These are phyloP conservation scores for Stomatorhinus ivindoensis DNA, from an alignment of 2,113 vertebrate genomes.

Conservation along the genomic window DNA sequence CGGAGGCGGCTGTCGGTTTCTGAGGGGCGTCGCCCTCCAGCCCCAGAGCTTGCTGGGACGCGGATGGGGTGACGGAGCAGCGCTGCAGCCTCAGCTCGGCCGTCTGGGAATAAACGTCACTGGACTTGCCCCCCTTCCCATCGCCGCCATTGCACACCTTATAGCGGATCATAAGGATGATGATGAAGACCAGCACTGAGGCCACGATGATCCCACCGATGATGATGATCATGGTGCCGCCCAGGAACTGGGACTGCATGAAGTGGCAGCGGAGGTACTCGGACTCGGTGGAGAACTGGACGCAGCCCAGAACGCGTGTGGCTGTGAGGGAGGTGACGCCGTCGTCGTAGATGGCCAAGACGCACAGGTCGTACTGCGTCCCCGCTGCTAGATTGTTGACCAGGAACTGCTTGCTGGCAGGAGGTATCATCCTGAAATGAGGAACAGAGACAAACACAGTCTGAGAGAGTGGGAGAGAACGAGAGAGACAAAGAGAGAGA, in stretches of 20 bases:
- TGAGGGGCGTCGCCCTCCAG: constrained; percentile 74
- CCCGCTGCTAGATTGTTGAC: constrained; percentile 94
- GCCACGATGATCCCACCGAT: constrained; percentile 98
- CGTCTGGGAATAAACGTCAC: constrained; percentile 87
- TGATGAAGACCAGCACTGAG: constrained; percentile 94
- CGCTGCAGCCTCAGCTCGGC: constrained; percentile 82
- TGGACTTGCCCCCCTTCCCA: constrained; percentile 87
- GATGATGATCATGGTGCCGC: constrained; percentile 97
- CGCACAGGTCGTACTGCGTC: constrained; percentile 86
- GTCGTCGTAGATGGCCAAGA: constrained; percentile 94
- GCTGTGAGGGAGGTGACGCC: constrained; percentile 90
- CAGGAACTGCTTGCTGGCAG: constrained; percentile 88
- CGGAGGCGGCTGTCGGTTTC: constrained; percentile 45
- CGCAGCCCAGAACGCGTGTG: constrained; percentile 89
- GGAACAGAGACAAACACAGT: background rate
- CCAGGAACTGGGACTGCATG: constrained; percentile 98
- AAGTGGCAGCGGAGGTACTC: constrained; percentile 96
- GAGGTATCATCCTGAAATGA: constrained; percentile 86
- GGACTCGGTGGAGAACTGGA: constrained; percentile 90
- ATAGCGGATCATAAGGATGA: constrained; percentile 98
- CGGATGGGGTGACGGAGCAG: constrained; percentile 72
- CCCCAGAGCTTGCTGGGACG: constrained; percentile 82
- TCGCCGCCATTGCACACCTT: constrained; percentile 88
- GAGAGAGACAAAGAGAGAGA: background rate
- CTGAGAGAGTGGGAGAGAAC: background rate